Evolutionary conservation across 2,113 vertebrate species (phyloP).

Genomic region (Halichoerus grypus): DNA sequence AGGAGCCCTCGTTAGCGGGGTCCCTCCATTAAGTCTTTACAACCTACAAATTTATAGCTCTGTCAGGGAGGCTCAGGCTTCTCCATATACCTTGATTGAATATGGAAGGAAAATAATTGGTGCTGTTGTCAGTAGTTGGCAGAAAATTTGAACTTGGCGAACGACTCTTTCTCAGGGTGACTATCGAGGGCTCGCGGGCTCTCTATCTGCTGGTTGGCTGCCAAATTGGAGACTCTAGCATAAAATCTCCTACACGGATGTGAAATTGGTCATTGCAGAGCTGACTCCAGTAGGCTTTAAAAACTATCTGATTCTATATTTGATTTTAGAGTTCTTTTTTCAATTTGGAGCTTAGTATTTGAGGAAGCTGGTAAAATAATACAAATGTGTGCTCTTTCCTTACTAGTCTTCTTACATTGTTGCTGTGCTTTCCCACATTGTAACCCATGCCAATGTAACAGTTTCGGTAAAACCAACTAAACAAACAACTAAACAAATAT

Average conservation of each 20-base stretch:
- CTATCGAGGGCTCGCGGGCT: slow-evolving; percentile 54
- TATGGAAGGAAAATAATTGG: slow-evolving; percentile 78
- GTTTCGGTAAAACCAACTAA: not conserved
- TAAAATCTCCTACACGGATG: slow-evolving; percentile 70
- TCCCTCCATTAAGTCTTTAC: slow-evolving; percentile 79
- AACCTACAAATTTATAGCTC: slow-evolving; percentile 75
- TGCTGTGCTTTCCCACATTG: not conserved
- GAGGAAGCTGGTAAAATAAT: not conserved
- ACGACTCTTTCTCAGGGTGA: slow-evolving; percentile 69
- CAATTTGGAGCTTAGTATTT: not conserved
- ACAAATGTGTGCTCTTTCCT: not conserved
- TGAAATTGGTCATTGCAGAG: slow-evolving; percentile 53
- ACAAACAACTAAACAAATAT: not conserved
- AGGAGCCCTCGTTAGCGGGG: slow-evolving; percentile 63
- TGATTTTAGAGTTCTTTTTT: slow-evolving; percentile 30
- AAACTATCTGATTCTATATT: not conserved
- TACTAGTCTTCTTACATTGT: not conserved
- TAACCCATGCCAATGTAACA: not conserved
- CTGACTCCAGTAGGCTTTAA: not conserved
- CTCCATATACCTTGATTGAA: slow-evolving; percentile 64
- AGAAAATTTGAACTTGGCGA: slow-evolving; percentile 80
- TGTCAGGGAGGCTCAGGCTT: slow-evolving; percentile 43
- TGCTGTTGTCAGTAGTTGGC: slow-evolving; percentile 71
- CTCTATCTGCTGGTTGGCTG: slow-evolving; percentile 74
- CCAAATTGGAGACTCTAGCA: slow-evolving; percentile 70